phyloP scores from a whole-genome alignment of 2,797 vertebrate species.

The Epinephelus malabaricus region DNA sequence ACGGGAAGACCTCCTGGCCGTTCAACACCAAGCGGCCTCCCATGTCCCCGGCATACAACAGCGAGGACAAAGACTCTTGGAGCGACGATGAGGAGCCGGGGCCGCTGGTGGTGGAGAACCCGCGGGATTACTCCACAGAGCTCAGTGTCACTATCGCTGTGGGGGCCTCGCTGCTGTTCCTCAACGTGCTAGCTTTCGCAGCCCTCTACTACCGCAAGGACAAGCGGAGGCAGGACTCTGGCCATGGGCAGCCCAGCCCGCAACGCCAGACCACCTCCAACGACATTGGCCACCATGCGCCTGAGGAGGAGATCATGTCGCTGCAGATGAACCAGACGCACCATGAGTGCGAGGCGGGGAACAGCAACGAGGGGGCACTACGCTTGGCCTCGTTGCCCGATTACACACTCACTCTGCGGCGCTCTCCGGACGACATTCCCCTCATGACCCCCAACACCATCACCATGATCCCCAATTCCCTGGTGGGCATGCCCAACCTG shows the following conservation, averaged over 20 bases:
- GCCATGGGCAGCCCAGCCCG: slow-evolving; percentile 93
- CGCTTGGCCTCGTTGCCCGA: slow-evolving; percentile 94
- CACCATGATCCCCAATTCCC: slow-evolving; percentile 99
- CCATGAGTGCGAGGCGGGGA: slow-evolving; percentile 93
- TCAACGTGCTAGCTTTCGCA: slow-evolving; percentile 96
- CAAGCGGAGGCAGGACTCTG: slow-evolving; percentile 94
- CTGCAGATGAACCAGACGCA: slow-evolving; percentile 96
- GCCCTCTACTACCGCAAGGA: slow-evolving; percentile 99
- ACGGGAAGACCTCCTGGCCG: slow-evolving; percentile 88
- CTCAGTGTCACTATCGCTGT: slow-evolving; percentile 98
- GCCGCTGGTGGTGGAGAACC: slow-evolving; percentile 94
- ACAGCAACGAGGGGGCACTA: slow-evolving; percentile 85
- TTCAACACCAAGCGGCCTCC: slow-evolving; percentile 95
- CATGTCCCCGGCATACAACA: slow-evolving; percentile 96
- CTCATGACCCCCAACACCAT: slow-evolving; percentile 99
- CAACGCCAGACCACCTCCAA: slow-evolving; percentile 88
- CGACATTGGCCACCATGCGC: slow-evolving; percentile 91
- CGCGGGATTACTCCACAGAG: slow-evolving; percentile 97
- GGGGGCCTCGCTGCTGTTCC: slow-evolving; percentile 96
- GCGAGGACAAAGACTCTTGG: slow-evolving; percentile 93
- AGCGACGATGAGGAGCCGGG: slow-evolving; percentile 90
- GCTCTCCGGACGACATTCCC: slow-evolving; percentile 97
- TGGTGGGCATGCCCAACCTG: slow-evolving; percentile 97
- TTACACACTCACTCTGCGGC: slow-evolving; percentile 96
- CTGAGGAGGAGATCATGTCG: slow-evolving; percentile 96